Base-by-base conservation (phyloP, 1,140 invertebrate genomes). In the Eufriesea mexicana region DNA sequence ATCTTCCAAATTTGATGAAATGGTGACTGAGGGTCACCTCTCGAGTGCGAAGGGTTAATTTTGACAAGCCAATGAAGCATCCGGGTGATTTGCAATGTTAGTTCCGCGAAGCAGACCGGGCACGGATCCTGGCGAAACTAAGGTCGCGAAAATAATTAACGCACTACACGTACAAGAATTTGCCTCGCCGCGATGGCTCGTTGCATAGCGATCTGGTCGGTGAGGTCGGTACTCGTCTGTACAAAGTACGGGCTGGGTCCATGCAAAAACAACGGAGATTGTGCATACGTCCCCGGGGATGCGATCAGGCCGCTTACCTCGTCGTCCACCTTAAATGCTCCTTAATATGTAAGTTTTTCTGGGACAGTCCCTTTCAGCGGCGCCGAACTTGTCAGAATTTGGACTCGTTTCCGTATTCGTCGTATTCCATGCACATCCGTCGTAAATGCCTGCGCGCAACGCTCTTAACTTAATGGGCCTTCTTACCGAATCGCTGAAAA, bases 331-430 rank as follows among this genome's bases (percentile, higher is more conserved):
- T 89, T 87, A 89, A 90, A 87, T 89, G 89, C 79, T 86, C 81
- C 80, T 89, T 86, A 88, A 89, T 89, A 82, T 86, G 84, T 83
- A 84, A 51, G 79, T 89, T 89, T 89, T 89, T 90, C 81, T 87
- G 64, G 73, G 64, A 74, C 62, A 42, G 74, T 64, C 62, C 79
- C 86, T 88, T 79, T 89, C 66, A 54, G 72, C 67, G 71, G 82
- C 64, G 81, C 84, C 81, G 67, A 73, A 79, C 84, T 86, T 84
- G 80, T 79, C 81, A 88, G 84, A 89, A 89, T 89, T 89, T 84
- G 87, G 74, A 82, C 87, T 79, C 75, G 85, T 89, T 89, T 89
- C 85, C 85, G 81, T 89, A 86, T 86, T 85, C 79, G 87, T 88
- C 82, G 81, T 82, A 86, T 86, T 89, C 87, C 71, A 62, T 79